Evolutionary conservation across 2,797 vertebrate species (phyloP).

Genomic region (Sebastes itinus): DNA sequence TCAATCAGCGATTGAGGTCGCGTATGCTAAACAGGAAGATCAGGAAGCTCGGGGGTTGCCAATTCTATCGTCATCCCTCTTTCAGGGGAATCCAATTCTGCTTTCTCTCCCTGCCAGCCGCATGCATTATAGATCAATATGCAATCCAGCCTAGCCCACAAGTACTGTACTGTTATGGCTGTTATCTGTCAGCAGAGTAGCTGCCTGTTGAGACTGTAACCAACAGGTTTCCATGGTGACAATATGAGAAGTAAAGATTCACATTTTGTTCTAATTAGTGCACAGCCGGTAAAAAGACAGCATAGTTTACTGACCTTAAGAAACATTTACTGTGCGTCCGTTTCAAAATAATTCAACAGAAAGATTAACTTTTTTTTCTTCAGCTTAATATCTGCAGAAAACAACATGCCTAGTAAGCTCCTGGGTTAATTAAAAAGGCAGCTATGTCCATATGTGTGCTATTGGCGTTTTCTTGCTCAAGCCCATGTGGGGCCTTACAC

Average conservation of each 20-base stretch:
- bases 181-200: slow-evolving; percentile 20
- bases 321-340: background rate
- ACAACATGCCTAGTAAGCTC: background rate
- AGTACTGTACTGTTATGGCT: slow-evolving; percentile 15
- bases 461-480: background rate
- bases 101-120: slow-evolving; percentile 25
- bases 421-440: background rate
- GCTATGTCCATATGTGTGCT: background rate
- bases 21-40: slow-evolving; percentile 34
- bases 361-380: background rate
- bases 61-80: slow-evolving; percentile 50
- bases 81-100: slow-evolving; percentile 44
- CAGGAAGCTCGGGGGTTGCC: slow-evolving; percentile 20
- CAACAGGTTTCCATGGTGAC: slow-evolving; percentile 14
- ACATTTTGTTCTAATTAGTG: background rate
- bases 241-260: background rate
- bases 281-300: background rate
- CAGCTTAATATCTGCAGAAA: background rate
- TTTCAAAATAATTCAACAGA: background rate
- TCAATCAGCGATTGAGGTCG: background rate
- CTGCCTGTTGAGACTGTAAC: slow-evolving; percentile 16
- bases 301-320: background rate
- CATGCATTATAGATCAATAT: slow-evolving; percentile 69
- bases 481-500: background rate
- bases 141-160: slow-evolving; percentile 27